These are phyloP conservation scores for Sceloporus tristichus DNA, from an alignment of 2,113 vertebrate species.

Conservation along the genomic window DNA sequence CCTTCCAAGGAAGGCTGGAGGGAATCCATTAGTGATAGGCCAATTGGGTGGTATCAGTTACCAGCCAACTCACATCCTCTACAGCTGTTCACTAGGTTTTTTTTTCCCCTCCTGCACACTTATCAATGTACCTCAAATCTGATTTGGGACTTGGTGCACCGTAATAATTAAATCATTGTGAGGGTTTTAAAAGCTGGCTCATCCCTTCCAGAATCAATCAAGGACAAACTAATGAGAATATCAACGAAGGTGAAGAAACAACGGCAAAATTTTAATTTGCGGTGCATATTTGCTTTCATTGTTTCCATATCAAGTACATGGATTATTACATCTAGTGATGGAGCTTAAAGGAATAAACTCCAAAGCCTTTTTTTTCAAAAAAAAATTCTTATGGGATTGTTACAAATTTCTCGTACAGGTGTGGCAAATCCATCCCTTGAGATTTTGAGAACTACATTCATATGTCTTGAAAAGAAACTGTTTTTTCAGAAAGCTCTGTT, in stretches of 20 bases:
- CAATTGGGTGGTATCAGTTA: constrained; percentile 42
- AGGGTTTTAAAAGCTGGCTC: constrained; percentile 68
- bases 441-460: constrained; percentile 34
- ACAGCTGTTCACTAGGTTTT: constrained; percentile 68
- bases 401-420: constrained; percentile 30
- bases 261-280: constrained; percentile 40
- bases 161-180: constrained; percentile 80
- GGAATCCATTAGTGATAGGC: constrained; percentile 52
- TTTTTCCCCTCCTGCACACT: constrained; percentile 40
- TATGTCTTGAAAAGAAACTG: constrained; percentile 24
- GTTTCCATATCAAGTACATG: constrained; percentile 24
- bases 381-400: background rate
- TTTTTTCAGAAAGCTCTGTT: constrained; percentile 26
- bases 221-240: constrained; percentile 69
- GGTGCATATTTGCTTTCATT: constrained; percentile 34
- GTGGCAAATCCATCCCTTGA: constrained; percentile 33
- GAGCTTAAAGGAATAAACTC: constrained; percentile 7
- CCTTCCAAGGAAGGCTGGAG: constrained; percentile 52
- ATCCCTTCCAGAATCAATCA: constrained; percentile 74
- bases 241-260: constrained; percentile 60
- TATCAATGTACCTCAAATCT: constrained; percentile 74
- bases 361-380: background rate
- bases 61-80: constrained; percentile 51
- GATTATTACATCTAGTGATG: constrained; percentile 12
- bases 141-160: constrained; percentile 71